Base-by-base conservation (phyloP, 2,888 invertebrate species). In the Luperina testacea region DNA sequence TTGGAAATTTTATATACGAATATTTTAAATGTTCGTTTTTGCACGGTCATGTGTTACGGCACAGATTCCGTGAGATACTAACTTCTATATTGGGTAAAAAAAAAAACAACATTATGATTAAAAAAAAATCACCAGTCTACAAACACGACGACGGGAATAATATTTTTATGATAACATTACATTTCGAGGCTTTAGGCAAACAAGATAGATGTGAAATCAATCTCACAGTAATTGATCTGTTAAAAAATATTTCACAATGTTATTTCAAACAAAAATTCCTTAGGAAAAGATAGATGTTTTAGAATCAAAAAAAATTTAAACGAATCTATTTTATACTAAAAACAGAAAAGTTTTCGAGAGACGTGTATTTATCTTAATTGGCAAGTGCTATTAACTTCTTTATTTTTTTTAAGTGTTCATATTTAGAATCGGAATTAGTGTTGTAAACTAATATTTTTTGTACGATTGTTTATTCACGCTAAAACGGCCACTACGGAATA, bases 31-130 rank as follows among this genome's bases (percentile, higher is more conserved):
- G 32, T 64, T 68, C 15, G n/a, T 51, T 71, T 70, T 65, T n/a
- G 11, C 51, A 51, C 51, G 20, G 64, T 32, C 20, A 59, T 80
- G 57, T 51, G 68, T 82, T 69, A 69, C 27, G 27, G 67, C 32
- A 64, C 17, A 38, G 5, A 61, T 68, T 53, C 9, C 59, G 48
- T 48, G n/a, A 45, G 51, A 53, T 61, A 51, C 7, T 27, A 8
- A 27, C 8, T 15, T 9, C 3, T 65, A 13, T 20, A 42, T 9
- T 2, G 8, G 1, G 2, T 32, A 51, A 32, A 65, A 59, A 0
- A 0, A 32, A 65, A 45, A 13, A 2, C n/a, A 38, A 11, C 13
- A 32, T 0, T 45, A 27, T n/a, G 17, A 75, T 72, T 17, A 27
- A 27, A 61, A 15, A 27, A 15, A 17, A 61, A 48, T 27, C 3